Conservation (phyloP, 1,140 invertebrate genomes). For the Eueides isabella region DNA sequence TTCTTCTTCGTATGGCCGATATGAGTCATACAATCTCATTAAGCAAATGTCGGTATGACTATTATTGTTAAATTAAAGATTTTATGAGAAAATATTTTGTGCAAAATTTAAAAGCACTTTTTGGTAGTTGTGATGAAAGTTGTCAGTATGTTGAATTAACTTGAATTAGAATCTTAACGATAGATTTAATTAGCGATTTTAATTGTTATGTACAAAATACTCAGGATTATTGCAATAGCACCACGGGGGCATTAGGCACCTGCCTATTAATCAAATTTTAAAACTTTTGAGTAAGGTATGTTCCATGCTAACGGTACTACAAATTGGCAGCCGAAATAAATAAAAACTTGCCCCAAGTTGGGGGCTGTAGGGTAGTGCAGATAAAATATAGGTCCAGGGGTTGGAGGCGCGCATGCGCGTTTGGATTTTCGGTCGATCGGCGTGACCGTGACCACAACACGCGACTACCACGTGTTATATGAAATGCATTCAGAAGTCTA, state of each 20-base stretch:
- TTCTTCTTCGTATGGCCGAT: too few species aligned
- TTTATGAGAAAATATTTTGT: too few species aligned
- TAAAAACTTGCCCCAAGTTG: conserved; percentile 4
- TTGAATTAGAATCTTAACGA: too few species aligned
- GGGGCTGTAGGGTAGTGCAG: conserved; percentile 25
- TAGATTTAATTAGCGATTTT: too few species aligned
- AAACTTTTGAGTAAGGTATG: not conserved
- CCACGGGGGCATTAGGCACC: not conserved
- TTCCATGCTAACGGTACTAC: not conserved
- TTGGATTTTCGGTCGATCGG: conserved; percentile 61
- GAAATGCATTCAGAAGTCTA: conserved; percentile 41
- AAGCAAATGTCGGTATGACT: too few species aligned
- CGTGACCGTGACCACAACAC: conserved; percentile 54
- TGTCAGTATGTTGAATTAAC: too few species aligned
- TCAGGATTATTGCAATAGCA: too few species aligned
- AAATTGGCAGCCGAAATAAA: not conserved
- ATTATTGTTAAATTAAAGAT: too few species aligned
- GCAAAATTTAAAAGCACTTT: too few species aligned
- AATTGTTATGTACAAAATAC: too few species aligned
- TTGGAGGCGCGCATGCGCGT: conserved; percentile 61
- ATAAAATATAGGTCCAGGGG: conserved; percentile 41
- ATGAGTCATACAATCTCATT: too few species aligned
- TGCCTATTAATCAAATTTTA: not conserved
- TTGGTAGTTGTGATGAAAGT: too few species aligned
- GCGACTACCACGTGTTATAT: conserved; percentile 65